Evolutionary conservation across 2,888 invertebrate genomes (phyloP).

Genomic region (Noctua comes): DNA sequence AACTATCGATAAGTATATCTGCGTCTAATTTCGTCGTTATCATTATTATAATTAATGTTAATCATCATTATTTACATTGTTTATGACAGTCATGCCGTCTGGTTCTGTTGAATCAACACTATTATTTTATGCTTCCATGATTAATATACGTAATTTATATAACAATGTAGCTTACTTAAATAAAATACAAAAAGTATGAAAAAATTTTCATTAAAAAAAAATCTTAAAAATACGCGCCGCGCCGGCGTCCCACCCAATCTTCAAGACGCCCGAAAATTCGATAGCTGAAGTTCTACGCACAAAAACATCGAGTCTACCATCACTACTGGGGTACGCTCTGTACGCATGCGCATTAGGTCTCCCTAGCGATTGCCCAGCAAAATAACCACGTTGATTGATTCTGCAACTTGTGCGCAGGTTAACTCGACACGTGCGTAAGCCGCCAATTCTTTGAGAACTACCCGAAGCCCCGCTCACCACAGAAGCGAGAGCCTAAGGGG

Average conservation of each 20-base stretch:
- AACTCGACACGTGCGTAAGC: conserved; percentile 80
- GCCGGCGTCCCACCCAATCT: conserved; percentile 47
- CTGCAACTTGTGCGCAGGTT: conserved; percentile 88
- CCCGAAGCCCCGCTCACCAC: conserved; percentile 64
- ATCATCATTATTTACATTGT: conserved; percentile 7
- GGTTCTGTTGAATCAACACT: background rate
- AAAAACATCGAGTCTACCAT: conserved; percentile 70
- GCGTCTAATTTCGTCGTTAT: conserved; percentile 28
- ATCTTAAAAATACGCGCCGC: background rate
- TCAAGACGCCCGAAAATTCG: conserved; percentile 62
- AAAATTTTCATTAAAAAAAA: background rate
- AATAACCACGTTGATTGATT: conserved; percentile 88
- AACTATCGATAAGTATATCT: conserved; percentile 72
- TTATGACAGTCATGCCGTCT: background rate
- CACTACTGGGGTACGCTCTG: conserved; percentile 83
- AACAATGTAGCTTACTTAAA: background rate
- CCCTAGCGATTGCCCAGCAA: conserved; percentile 81
- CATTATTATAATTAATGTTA: conserved; percentile 8
- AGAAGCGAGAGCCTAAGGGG: conserved; percentile 52
- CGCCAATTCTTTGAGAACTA: conserved; percentile 74
- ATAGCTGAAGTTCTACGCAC: conserved; percentile 56
- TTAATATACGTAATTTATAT: background rate
- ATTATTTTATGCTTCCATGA: background rate
- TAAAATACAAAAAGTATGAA: background rate
- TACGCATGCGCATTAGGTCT: conserved; percentile 82